Conservation (phyloP, 2,113 vertebrate genomes). For the Dascyllus trimaculatus region DNA sequence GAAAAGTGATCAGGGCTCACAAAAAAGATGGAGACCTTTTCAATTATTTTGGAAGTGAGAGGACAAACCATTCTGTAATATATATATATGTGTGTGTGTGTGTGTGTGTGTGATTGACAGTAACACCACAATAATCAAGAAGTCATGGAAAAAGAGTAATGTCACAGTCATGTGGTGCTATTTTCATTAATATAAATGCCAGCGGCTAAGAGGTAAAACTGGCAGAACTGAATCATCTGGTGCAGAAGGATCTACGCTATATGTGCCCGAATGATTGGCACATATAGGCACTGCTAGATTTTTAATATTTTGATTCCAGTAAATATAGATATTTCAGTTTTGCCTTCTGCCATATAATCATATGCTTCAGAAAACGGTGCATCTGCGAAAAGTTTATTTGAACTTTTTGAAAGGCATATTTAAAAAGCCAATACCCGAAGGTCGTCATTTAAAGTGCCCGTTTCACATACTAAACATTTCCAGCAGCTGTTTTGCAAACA, state of each 20-base stretch:
- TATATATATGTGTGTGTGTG: slow-evolving; percentile 46
- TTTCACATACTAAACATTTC: background rate
- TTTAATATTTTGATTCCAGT: background rate
- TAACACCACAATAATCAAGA: slow-evolving; percentile 58
- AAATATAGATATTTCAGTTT: background rate
- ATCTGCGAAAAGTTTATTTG: no score
- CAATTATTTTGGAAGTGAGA: slow-evolving; percentile 71
- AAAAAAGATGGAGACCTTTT: slow-evolving; percentile 66
- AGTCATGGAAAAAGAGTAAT: slow-evolving; percentile 33
- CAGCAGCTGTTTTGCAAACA: slow-evolving; percentile 12
- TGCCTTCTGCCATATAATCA: background rate
- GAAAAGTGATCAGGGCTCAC: slow-evolving; percentile 64
- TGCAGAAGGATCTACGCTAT: slow-evolving; percentile 6
- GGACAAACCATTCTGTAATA: slow-evolving; percentile 42
- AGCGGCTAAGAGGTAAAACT: slow-evolving; percentile 20
- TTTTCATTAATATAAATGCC: slow-evolving; percentile 54
- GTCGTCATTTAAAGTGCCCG: no score
- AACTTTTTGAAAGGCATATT: no score
- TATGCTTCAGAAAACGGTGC: background rate
- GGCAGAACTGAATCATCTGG: slow-evolving; percentile 1
- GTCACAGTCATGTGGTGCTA: slow-evolving; percentile 42
- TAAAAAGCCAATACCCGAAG: no score
- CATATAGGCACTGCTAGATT: no score
- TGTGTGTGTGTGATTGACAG: no score
- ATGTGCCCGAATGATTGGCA: background rate